Base-by-base conservation (phyloP, 2,888 invertebrate species). In the Panopea generosa region DNA sequence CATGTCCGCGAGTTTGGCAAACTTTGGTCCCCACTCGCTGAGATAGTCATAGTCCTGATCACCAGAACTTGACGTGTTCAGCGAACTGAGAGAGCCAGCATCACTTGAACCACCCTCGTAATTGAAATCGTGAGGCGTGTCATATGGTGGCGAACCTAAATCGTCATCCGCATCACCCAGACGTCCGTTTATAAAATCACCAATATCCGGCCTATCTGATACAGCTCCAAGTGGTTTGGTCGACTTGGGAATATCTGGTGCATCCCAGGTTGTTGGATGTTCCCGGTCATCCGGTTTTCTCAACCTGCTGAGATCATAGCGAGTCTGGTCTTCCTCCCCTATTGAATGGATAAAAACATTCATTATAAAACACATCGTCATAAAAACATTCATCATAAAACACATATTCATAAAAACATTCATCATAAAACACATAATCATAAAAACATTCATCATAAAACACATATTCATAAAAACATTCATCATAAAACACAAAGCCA, bases 31-130 rank as follows among this genome's bases (percentile, higher is more conserved):
- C 98, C 98, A 99, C 87, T 97, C 96, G 89, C 97, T 97, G 90
- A 99, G 94, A 93, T 98, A 98, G 93, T 98, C 98, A 93, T 98
- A 99, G 92, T 99, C 98, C 93, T 98, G 98, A 93, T 97, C 97
- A 93, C 98, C 98, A 92, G 98, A 98, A 59, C 86, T 85, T 16
- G 88, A 84, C 92, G 93, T 94, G 89, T 98, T 98, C 90, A 99
- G 95, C 59, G 99, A 99, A 91, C 98, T 98, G 65, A 99, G 94
- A 1, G 98, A 98, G 66, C 98, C 99, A 47, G 98, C 98, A 74
- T 98, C 98, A 92, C 98, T 98, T 94, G 98, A 98, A 14, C 88
- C 91, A 49, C 99, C 99, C 93, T 99, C 99, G 90, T 99, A 99
- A 72, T 98, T 98, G 93, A 99, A 99, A 94, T 99, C 99, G 92